Evolutionary conservation across 2,888 invertebrate genomes (phyloP), one percentile per base, ranked within the genome.

Genomic region (Agrotis puta): DNA sequence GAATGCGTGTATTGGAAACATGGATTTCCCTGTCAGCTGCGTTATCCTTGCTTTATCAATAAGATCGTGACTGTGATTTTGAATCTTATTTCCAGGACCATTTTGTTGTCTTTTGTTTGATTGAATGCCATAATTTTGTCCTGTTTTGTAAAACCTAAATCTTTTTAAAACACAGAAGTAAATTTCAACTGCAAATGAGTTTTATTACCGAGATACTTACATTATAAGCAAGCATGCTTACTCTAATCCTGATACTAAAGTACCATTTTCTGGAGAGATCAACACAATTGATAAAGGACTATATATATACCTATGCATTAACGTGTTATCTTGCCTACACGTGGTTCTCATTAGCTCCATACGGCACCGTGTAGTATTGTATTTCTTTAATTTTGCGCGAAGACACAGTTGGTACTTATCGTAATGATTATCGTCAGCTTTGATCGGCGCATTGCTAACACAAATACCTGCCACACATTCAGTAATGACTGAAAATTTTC

Each of bases 41-140:
- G 13, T 62, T 79, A 74, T 74, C 74, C 64, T 70, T 75, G 66
- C 74, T 71, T 62, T 70, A 70, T 70, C 64, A 51, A 79, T 79
- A 48, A 14, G 54, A 43, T 65, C 56, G 62, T 64, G 74, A 70
- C 65, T 63, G 18, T 16, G 48, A 56, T 78, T 33, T 27, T 33
- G 24, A 70, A 74, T 59, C n/a, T 47, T 47, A 48, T 72, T 71
- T 61, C 56, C 78, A 67, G 64, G 51, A 64, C 6, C 11, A 0
- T 13, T 13, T 9, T 33, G 18, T n/a, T 13, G 43, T 45, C 6
- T 18, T 45, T 22, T 1, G 45, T 47, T 16, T 14, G 16, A 45
- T 1, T 45, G 14, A 16, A 14, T 14, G 45, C 16, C 45, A 16
- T 4, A 43, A 14, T 43, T 45, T 45, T 16, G 45, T 14, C 45